Evolutionary conservation across 2,888 invertebrate genomes (phyloP).

Genomic region (Lacanobia wlatinum): DNA sequence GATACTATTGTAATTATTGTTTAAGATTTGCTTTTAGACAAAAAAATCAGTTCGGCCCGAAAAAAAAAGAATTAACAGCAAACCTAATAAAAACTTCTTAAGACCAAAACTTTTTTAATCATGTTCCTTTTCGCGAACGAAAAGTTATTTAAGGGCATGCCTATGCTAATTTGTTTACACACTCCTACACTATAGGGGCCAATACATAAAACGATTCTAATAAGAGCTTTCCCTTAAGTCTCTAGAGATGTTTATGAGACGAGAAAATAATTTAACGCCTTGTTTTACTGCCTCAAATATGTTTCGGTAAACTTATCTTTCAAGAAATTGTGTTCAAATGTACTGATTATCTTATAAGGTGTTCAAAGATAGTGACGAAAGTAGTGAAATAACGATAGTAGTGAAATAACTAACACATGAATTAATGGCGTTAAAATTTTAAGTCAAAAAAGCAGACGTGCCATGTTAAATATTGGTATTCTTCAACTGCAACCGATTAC

Average conservation of each 20-base stretch:
- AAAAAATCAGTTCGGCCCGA: no score
- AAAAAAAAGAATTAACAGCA: neutral
- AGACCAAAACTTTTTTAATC: constrained; percentile 32
- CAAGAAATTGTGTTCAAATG: neutral
- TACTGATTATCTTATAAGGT: no score
- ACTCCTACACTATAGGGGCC: neutral
- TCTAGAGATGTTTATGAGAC: neutral
- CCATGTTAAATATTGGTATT: no score
- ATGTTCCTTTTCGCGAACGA: constrained; percentile 4
- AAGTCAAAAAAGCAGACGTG: no score
- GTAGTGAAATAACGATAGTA: no score
- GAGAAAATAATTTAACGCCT: neutral
- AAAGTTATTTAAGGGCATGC: constrained; percentile 16
- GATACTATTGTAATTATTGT: no score
- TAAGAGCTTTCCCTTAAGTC: neutral
- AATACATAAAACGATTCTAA: constrained; percentile 12
- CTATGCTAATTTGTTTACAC: constrained; percentile 9
- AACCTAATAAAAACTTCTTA: constrained; percentile 22
- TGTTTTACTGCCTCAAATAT: neutral
- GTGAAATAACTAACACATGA: no score
- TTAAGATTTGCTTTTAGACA: no score
- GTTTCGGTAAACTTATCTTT: neutral
- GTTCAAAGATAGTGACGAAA: no score
- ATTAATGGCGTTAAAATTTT: no score
- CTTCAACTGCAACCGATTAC: no score